A percentile compares a stretch with the other conserved stretches of the same genome.
These are phyloP conservation scores for Etheostoma cragini DNA, from an alignment of 2,113 vertebrate genomes.

Conservation along the genomic window DNA sequence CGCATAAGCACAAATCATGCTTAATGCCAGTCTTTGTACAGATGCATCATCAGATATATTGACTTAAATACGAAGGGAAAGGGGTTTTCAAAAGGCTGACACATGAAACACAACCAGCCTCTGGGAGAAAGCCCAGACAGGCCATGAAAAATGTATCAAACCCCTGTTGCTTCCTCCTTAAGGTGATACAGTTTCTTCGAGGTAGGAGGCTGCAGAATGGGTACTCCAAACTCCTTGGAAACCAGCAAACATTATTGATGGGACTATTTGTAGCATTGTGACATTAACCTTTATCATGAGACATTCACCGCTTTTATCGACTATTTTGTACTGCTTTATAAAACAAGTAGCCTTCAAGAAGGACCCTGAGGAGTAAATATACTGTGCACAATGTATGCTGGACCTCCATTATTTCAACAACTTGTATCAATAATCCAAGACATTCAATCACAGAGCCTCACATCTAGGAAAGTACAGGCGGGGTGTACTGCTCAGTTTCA, in stretches of 20 bases:
- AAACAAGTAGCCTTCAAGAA: neutral
- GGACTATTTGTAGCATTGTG: conserved; percentile 31
- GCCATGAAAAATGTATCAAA: conserved; percentile 23
- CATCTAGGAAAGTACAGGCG: neutral
- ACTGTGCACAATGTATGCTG: neutral
- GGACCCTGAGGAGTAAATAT: neutral
- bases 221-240: neutral
- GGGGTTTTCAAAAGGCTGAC: neutral
- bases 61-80: neutral
- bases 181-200: conserved; percentile 22
- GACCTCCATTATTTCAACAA: neutral
- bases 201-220: neutral
- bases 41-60: neutral
- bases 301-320: neutral
- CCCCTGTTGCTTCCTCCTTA: neutral
- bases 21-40: neutral
- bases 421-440: neutral
- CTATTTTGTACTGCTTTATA: conserved; percentile 26
- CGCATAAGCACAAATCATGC: too few relatives aligned
- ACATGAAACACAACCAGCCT: neutral
- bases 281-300: conserved; percentile 17
- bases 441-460: neutral
- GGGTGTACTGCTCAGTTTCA: neutral
- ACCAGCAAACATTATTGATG: conserved; percentile 25
- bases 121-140: neutral